These are phyloP conservation scores for Anthopleura sola DNA, from an alignment of 64 coral and sea anemone species.

Conservation along the genomic window DNA sequence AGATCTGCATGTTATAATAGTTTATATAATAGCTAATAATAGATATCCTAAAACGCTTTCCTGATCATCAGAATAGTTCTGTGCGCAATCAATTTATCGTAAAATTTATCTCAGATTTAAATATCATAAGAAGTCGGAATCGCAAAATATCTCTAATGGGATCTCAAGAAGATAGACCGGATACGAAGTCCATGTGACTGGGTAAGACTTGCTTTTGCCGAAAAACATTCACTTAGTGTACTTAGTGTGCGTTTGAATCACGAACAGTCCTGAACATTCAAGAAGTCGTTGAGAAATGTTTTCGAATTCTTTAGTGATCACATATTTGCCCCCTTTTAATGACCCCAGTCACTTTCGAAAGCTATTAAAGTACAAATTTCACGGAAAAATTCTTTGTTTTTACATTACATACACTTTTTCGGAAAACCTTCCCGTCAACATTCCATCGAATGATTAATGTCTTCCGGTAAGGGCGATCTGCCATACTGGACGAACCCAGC, in stretches of 20 bases:
- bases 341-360: background rate
- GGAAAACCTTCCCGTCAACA: background rate
- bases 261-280: background rate
- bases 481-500: conserved; percentile 4
- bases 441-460: conserved; percentile 14
- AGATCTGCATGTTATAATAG: background rate
- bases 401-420: background rate
- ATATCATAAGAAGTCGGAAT: too few relatives aligned
- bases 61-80: too few relatives aligned
- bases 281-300: background rate
- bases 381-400: background rate
- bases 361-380: background rate
- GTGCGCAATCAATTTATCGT: too few relatives aligned
- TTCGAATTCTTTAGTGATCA: background rate
- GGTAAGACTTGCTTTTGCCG: too few relatives aligned
- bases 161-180: too few relatives aligned
- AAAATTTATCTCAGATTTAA: too few relatives aligned
- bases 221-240: too few relatives aligned
- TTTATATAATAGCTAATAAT: background rate
- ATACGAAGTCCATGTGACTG: too few relatives aligned
- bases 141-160: too few relatives aligned
- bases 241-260: too few relatives aligned
- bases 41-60: background rate
- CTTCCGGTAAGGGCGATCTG: conserved; percentile 14
- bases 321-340: background rate